Evolutionary conservation across 2,888 invertebrate species (phyloP).

Genomic region (Epirrhoe tristata): DNA sequence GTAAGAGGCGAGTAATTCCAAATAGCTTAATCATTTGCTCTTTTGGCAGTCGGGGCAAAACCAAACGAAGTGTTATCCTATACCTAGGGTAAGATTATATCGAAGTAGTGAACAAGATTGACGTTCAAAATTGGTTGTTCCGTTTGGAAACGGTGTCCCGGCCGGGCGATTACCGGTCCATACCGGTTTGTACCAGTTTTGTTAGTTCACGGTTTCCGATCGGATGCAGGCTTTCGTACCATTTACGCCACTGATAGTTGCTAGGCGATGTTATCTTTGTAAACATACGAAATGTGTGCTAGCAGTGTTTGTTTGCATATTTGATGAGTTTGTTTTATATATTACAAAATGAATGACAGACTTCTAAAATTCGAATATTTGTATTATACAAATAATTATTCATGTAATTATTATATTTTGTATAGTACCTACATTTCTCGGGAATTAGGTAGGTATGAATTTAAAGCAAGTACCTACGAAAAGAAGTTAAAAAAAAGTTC

Average conservation of each 20-base stretch:
- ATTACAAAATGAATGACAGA: background rate
- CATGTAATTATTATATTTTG: no score
- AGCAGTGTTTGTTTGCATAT: background rate
- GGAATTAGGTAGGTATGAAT: no score
- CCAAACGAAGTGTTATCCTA: no score
- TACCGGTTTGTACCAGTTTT: conserved; percentile 36
- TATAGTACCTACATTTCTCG: no score
- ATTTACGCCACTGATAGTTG: conserved; percentile 34
- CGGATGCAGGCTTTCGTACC: conserved; percentile 48
- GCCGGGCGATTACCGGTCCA: conserved; percentile 46
- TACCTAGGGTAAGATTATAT: conserved; percentile 36
- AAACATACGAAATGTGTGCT: conserved; percentile 8
- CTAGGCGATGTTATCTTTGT: conserved; percentile 30
- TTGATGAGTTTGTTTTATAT: background rate
- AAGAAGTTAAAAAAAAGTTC: no score
- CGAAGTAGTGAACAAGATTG: conserved; percentile 44
- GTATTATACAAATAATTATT: no score
- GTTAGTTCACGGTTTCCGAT: conserved; percentile 43
- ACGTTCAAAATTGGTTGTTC: conserved; percentile 64
- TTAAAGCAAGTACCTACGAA: no score
- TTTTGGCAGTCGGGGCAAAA: no score
- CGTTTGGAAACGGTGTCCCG: conserved; percentile 64
- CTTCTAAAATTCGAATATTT: no score
- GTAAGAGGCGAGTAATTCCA: background rate
- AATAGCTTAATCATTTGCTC: background rate